Conservation (phyloP, 2,888 invertebrate species). For the Meandrusa payeni region DNA sequence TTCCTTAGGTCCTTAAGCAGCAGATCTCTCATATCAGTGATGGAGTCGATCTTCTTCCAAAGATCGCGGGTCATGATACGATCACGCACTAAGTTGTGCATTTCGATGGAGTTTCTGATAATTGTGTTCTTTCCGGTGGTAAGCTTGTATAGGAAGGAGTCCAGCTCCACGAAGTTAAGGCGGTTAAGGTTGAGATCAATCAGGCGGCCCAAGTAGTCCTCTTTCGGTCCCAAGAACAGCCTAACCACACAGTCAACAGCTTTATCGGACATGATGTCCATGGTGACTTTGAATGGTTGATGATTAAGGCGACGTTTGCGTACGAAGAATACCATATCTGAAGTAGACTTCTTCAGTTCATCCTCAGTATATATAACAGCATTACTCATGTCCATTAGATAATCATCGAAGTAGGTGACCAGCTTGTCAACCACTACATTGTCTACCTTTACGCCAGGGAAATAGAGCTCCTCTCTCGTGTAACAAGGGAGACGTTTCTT, state of each 20-base stretch:
- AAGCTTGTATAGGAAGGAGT: constrained; percentile 82
- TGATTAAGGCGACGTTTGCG: constrained; percentile 84
- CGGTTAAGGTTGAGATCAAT: constrained; percentile 81
- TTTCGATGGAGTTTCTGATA: constrained; percentile 82
- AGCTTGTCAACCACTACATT: constrained; percentile 83
- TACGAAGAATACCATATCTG: constrained; percentile 74
- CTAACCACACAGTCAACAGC: constrained; percentile 82
- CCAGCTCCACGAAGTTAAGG: constrained; percentile 83
- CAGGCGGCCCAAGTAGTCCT: constrained; percentile 77
- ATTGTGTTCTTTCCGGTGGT: constrained; percentile 84
- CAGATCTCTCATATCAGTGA: constrained; percentile 60
- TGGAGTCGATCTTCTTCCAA: constrained; percentile 82
- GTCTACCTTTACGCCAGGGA: constrained; percentile 83
- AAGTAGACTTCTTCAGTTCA: constrained; percentile 68
- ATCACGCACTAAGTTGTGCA: constrained; percentile 84
- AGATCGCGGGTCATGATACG: constrained; percentile 83
- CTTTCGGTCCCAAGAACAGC: constrained; percentile 86
- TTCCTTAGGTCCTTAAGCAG: constrained; percentile 58
- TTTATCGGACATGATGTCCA: constrained; percentile 80
- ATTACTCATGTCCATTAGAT: constrained; percentile 83
- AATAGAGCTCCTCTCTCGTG: constrained; percentile 81
- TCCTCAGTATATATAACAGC: constrained; percentile 71
- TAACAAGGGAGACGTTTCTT: constrained; percentile 82
- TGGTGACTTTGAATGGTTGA: constrained; percentile 80
- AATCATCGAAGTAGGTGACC: constrained; percentile 85